Base-by-base conservation (phyloP, 2,888 invertebrate species). In the Cyaniris semiargus region DNA sequence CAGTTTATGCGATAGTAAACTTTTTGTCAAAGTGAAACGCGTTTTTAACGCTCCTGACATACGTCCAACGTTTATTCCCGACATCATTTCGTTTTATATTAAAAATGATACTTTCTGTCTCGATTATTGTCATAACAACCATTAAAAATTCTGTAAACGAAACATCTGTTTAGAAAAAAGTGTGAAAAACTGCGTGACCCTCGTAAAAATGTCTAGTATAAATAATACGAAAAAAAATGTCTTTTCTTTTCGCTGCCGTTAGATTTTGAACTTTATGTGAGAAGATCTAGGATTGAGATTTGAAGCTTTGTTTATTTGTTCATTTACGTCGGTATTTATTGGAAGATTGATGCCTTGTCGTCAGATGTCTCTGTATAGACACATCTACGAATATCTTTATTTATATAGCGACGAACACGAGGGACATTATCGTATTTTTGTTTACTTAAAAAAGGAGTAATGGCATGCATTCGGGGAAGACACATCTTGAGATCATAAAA, bases 1-100 rank as follows among this genome's bases (percentile, higher is more conserved):
- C 81, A 81, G 83, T 88, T 86, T 89, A 90, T 90, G 91, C 85
- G 84, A 81, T 85, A 85, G 88, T 92, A 87, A 92, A 92, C 86
- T 92, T 93, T 93, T 92, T 93, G 93, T 92, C 93, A 93, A 93
- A 93, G 93, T 86, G 83, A 84, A 86, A 84, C 83, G 86, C 85
- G 84, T 84, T 84, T 88, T 86, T 87, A 83, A 87, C 85, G 85
- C 82, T 80, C 81, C 85, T 87, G 88, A 86, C 83, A 84, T 85
- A 83, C 86, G 81, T 83, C 85, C 85, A 84, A 82, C 81, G 81
- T 82, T 83, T 83, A 82, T 72, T 84, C 83, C 81, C 79, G 80
- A 79, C 82, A 82, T 83, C 79, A 82, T 81, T 83, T 82, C 81
- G 82, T 84, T 85, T 86, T 80, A 83, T 86, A 85, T 85, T 83